Evolutionary conservation across 2,888 invertebrate species (phyloP).

Genomic region (Scrobipalpa atriplicella): DNA sequence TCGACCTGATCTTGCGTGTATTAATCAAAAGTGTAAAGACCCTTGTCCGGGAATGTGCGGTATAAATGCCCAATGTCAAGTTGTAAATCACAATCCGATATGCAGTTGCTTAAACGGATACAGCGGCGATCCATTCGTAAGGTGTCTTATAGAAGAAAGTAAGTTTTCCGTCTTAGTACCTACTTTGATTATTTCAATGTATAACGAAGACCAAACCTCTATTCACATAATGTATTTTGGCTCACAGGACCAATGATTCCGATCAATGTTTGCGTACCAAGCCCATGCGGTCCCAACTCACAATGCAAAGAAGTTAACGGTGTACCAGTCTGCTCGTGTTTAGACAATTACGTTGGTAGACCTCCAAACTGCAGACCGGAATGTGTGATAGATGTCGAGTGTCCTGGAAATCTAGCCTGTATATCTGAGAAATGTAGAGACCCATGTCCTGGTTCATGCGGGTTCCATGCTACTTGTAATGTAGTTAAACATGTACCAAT

Average conservation of each 20-base stretch:
- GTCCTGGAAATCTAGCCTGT: slow-evolving; percentile 87
- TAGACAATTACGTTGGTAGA: slow-evolving; percentile 88
- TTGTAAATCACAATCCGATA: slow-evolving; percentile 90
- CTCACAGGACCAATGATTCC: slow-evolving; percentile 70
- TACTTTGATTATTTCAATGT: not conserved
- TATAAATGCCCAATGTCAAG: slow-evolving; percentile 89
- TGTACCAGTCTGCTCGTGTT: slow-evolving; percentile 89
- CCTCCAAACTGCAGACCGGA: slow-evolving; percentile 91
- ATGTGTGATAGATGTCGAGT: slow-evolving; percentile 88
- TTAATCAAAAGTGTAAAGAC: slow-evolving; percentile 89
- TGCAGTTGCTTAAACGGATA: slow-evolving; percentile 88
- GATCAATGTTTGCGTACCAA: slow-evolving; percentile 86
- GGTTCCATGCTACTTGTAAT: slow-evolving; percentile 86
- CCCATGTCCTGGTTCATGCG: slow-evolving; percentile 90
- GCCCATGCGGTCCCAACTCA: slow-evolving; percentile 91
- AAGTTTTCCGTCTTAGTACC: slow-evolving; percentile 55
- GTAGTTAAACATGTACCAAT: slow-evolving; percentile 88
- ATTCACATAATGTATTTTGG: slow-evolving; percentile 34
- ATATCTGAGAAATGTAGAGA: slow-evolving; percentile 88
- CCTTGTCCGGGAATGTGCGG: slow-evolving; percentile 91
- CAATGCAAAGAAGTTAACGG: slow-evolving; percentile 86
- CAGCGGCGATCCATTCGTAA: slow-evolving; percentile 90
- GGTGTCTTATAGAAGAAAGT: slow-evolving; percentile 85
- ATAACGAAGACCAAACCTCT: slow-evolving; percentile 1
- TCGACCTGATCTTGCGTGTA: slow-evolving; percentile 88